Percentiles rank a stretch among this genome's conserved stretches.
These are phyloP conservation scores for Mugil cephalus DNA, from an alignment of 2,113 vertebrate species.

Conservation along the genomic window DNA sequence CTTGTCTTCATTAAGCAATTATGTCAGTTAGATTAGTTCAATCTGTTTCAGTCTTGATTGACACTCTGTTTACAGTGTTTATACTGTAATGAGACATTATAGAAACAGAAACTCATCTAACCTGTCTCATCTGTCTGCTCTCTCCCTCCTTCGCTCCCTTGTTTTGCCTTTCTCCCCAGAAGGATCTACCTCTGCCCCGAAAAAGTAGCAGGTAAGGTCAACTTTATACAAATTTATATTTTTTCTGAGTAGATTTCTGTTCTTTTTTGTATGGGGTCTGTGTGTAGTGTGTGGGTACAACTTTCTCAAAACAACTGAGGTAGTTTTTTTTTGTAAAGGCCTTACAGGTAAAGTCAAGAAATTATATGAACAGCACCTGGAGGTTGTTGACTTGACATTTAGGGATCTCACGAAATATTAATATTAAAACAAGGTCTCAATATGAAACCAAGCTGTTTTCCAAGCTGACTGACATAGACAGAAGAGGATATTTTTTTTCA, in stretches of 20 bases:
- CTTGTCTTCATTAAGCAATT: slow-evolving; percentile 9
- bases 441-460: not conserved
- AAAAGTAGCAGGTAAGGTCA: slow-evolving; percentile 79
- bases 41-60: slow-evolving; percentile 5
- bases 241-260: not conserved
- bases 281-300: not conserved
- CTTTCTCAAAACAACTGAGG: no score
- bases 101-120: slow-evolving; percentile 23
- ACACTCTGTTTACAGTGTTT: not conserved
- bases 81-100: not conserved
- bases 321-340: no score
- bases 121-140: slow-evolving; percentile 13
- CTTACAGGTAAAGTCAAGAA: no score
- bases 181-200: slow-evolving; percentile 80
- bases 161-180: slow-evolving; percentile 65
- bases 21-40: slow-evolving; percentile 15
- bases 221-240: not conserved
- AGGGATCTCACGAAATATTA: no score
- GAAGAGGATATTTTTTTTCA: slow-evolving; percentile 1
- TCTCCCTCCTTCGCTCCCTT: slow-evolving; percentile 3
- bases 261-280: not conserved
- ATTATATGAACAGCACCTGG: no score
- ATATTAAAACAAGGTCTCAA: not conserved
- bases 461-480: slow-evolving; percentile 4
- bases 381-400: no score